Conservation (phyloP, 2,113 vertebrate genomes). For the Psephotus haematonotus region DNA sequence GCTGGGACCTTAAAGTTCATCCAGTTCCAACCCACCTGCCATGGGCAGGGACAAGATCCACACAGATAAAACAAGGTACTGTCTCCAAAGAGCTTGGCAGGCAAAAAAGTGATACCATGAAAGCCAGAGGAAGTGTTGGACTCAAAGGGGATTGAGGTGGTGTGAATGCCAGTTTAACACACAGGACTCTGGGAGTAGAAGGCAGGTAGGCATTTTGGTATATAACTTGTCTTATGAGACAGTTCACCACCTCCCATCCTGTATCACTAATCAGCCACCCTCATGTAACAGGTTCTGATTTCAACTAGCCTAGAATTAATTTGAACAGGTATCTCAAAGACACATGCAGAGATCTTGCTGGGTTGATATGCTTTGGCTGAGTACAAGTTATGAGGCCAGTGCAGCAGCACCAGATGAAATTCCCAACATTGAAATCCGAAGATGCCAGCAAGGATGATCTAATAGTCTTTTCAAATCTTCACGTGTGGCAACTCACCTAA, state of each 20-base stretch:
- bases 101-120: not conserved
- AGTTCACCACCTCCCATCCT: not conserved
- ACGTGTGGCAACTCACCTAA: not conserved
- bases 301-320: not conserved
- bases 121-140: not conserved
- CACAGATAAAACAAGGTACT: not conserved
- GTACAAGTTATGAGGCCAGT: not conserved
- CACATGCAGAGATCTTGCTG: not conserved
- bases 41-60: not conserved
- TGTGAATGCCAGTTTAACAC: not conserved
- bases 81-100: not conserved
- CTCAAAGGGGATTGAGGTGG: not conserved
- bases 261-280: not conserved
- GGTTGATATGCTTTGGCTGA: not conserved
- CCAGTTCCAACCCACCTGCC: not conserved
- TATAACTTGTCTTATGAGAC: not conserved
- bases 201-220: not conserved
- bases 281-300: not conserved
- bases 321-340: not conserved
- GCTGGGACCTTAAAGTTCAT: not conserved
- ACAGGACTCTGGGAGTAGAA: not conserved
- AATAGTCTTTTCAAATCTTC: not conserved
- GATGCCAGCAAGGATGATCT: not conserved
- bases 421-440: not conserved
- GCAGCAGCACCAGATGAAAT: not conserved